phyloP scores from a whole-genome alignment of 2,113 vertebrate species.

The Tachysurus fulvidraco region DNA sequence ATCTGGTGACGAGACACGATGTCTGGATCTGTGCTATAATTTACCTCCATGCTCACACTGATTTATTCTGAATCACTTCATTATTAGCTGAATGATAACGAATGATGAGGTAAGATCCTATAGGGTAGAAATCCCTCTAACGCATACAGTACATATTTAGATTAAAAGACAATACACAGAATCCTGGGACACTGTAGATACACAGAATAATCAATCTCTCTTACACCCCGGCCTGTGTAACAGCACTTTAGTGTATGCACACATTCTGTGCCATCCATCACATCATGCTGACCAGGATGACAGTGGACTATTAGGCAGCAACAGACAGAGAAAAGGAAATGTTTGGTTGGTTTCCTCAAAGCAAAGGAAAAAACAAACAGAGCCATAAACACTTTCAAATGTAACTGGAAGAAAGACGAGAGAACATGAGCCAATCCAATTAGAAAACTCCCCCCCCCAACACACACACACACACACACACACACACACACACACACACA shows the following conservation, averaged over 20 bases:
- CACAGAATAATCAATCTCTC: conserved; percentile 24
- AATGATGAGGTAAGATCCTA: not conserved
- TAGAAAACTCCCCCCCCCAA: not conserved
- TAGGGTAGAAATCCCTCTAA: not conserved
- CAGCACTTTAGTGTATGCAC: conserved; percentile 41
- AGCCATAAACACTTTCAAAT: conserved; percentile 44
- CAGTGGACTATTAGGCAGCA: conserved; percentile 37
- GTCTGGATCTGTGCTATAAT: not conserved
- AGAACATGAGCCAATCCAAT: conserved; percentile 35
- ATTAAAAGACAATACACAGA: conserved; percentile 5
- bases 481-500: conserved; percentile 4
- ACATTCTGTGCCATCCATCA: conserved; percentile 43
- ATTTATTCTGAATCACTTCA: not conserved
- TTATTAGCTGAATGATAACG: too few species aligned
- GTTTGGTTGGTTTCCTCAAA: conserved; percentile 47
- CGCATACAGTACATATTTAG: conserved; percentile 21
- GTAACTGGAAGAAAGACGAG: conserved; percentile 22
- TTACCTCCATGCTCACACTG: not conserved
- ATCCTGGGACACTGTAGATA: conserved; percentile 6
- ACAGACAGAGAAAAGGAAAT: conserved; percentile 11
- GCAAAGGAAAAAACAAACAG: conserved; percentile 34
- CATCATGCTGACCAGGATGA: conserved; percentile 18
- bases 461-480: not conserved
- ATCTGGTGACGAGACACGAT: not conserved
- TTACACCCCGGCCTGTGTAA: conserved; percentile 32